Conservation (phyloP, 2,888 invertebrate species). For the Pseudoips prasinana region DNA sequence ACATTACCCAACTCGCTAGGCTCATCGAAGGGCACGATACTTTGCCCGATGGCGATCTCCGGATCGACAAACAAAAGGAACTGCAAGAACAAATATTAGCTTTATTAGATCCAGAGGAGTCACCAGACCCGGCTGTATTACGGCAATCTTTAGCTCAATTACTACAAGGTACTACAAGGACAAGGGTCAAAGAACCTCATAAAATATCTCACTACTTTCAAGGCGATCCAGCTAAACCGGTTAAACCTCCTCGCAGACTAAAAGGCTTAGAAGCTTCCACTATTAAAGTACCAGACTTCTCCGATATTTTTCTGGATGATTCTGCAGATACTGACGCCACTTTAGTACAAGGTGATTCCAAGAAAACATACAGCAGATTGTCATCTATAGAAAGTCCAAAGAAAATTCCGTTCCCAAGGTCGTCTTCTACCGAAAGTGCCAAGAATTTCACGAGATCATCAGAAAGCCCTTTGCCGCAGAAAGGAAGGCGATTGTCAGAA, state of each 20-base stretch:
- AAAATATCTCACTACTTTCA: constrained; percentile 52
- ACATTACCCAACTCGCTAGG: constrained; percentile 62
- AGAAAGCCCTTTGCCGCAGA: too few relatives aligned
- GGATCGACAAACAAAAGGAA: constrained; percentile 51
- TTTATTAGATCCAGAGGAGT: constrained; percentile 60
- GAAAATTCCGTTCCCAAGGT: constrained; percentile 28
- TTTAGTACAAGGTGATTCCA: constrained; percentile 36
- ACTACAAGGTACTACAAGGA: constrained; percentile 52
- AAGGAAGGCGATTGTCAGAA: too few relatives aligned
- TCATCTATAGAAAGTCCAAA: constrained; percentile 26
- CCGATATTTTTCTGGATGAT: constrained; percentile 43
- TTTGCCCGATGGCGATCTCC: constrained; percentile 28
- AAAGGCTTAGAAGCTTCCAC: constrained; percentile 57
- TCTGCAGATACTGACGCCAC: constrained; percentile 59
- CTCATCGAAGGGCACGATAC: constrained; percentile 67
- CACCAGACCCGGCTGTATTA: constrained; percentile 54
- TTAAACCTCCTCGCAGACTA: constrained; percentile 50
- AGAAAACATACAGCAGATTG: constrained; percentile 28
- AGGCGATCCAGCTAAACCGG: constrained; percentile 39
- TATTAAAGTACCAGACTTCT: constrained; percentile 46
- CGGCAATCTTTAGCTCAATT: constrained; percentile 56
- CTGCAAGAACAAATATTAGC: constrained; percentile 68
- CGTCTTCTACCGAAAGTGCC: constrained; percentile 30
- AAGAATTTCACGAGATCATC: constrained; percentile 35
- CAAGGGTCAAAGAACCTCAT: constrained; percentile 39